phyloP scores from a whole-genome alignment of 2,113 vertebrate genomes.

The Pelusios castaneus region DNA sequence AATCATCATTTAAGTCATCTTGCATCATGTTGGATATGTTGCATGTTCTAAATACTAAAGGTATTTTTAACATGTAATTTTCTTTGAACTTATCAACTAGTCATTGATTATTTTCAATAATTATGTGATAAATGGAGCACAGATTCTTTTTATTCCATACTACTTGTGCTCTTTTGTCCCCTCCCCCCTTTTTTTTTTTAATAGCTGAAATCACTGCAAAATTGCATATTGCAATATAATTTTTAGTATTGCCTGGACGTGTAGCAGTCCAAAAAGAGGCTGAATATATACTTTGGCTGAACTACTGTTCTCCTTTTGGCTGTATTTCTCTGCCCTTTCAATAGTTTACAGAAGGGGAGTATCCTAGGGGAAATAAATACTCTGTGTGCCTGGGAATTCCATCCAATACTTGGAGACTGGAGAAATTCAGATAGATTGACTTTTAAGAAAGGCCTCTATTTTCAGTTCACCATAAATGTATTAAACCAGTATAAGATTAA shows the following conservation, averaged over 20 bases:
- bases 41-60: too few species aligned
- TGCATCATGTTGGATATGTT: fast-evolving
- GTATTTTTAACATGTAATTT: too few species aligned
- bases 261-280: background rate
- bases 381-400: background rate
- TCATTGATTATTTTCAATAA: background rate
- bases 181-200: too few species aligned
- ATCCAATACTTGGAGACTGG: background rate
- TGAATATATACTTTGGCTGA: background rate
- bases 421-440: background rate
- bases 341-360: background rate
- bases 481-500: background rate
- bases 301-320: background rate
- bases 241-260: background rate
- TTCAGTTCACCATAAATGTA: background rate
- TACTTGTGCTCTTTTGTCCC: background rate
- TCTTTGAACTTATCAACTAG: background rate
- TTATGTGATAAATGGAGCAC: background rate
- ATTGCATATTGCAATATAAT: background rate
- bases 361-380: background rate
- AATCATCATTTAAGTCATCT: background rate
- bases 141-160: background rate
- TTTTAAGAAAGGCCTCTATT: background rate
- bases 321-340: background rate
- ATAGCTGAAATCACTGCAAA: background rate